phyloP scores from a whole-genome alignment of 1,140 invertebrate genomes.

The Rhopalosiphum padi region DNA sequence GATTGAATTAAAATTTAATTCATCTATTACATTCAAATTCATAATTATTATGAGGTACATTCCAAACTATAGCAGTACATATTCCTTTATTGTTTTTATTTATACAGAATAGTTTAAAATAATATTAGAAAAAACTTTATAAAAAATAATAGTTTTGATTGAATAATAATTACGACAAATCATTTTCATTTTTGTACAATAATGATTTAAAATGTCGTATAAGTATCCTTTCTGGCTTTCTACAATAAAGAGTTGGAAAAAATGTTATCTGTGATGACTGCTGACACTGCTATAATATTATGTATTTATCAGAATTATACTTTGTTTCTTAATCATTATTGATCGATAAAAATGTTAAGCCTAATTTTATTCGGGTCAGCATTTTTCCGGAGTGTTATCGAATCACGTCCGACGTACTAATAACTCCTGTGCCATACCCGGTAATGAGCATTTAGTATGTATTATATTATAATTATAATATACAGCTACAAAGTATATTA shows the following conservation, averaged over 20 bases:
- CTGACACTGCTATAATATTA: neutral
- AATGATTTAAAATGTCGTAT: neutral
- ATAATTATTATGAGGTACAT: neutral
- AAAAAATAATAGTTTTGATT: neutral
- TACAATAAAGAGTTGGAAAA: neutral
- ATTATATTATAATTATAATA: neutral
- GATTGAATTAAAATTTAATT: neutral
- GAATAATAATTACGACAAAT: neutral
- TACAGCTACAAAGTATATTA: neutral
- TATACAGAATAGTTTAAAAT: neutral
- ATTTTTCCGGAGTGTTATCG: neutral
- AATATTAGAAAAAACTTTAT: too few species aligned
- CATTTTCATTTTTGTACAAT: neutral
- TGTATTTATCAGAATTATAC: neutral
- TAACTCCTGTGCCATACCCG: neutral
- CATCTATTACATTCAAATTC: neutral
- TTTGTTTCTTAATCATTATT: neutral
- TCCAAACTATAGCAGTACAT: neutral
- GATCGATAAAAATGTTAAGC: too few species aligned
- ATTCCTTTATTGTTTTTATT: neutral
- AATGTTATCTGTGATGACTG: neutral
- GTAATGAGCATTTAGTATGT: neutral
- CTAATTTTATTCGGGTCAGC: too few species aligned
- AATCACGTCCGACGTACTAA: neutral
- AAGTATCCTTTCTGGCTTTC: too few species aligned